Evolutionary conservation across 1,140 invertebrate species (phyloP), one percentile per base, ranked within the genome.

Genomic region (Philotrypesis tridentata): DNA sequence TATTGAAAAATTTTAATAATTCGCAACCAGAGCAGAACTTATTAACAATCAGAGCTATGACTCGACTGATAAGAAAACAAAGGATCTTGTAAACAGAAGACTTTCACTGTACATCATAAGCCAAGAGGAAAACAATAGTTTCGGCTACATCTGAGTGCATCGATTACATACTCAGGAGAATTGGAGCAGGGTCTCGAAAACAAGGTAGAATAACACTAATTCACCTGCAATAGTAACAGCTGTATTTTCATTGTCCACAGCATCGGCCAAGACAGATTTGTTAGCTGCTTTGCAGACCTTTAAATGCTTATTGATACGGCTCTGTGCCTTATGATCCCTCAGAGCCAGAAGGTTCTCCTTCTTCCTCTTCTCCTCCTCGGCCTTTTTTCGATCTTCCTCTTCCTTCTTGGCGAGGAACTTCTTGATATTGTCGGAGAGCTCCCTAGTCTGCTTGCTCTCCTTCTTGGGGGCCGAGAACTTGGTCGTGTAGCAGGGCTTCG

Each of bases 241-340:
- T 73, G 96, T 96, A 85, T 96, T 95, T 40, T 95, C 93, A 88
- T 93, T 93, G 87, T 97, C 95, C 76, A 96, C 92, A 17, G 96
- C 96, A 93, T 97, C 96, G 74, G 94, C 94, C 78, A 97, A 90
- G 5, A 96, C 96, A 9, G 96, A 95, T 89, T 97, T 97, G 88
- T 97, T 97, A 0, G 96, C 96, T 73, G 96, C 96, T 92, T 98
- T 98, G 29, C 96, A 97, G 3, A 96, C 92, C 88, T 95, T 94
- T 82, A 95, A 92, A 92, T 96, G 95, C 76, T 94, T 93, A 85
- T 93, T 93, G 83, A 95, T 95, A 83, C 94, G 94, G 81, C 93
- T 93, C 84, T 95, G 93, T n/a, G 94, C 94, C 88, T 95, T 95
- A 27, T 95, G 94, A 86, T 95, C 94, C 43, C 97, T 91, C 86